These are phyloP conservation scores for Alligator sinensis DNA, from an alignment of 2,113 vertebrate genomes.

Conservation along the genomic window DNA sequence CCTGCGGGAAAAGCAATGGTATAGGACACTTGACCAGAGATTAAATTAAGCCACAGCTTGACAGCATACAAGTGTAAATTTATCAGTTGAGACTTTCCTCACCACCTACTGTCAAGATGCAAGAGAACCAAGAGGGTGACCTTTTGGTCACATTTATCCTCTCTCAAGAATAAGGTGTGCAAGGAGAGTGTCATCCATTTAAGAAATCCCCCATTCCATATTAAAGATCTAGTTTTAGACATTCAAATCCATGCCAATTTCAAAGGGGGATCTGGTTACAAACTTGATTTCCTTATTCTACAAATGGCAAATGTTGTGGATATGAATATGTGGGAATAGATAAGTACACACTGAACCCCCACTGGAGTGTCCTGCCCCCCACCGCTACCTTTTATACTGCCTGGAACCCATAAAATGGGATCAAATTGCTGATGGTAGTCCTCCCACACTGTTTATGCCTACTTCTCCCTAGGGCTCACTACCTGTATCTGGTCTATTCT, in stretches of 20 bases:
- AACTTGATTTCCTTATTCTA: neutral
- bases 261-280: neutral
- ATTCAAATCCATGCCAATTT: neutral
- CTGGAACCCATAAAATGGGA: neutral
- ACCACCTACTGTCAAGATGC: neutral
- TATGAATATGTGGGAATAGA: neutral
- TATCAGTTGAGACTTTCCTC: fast-evolving
- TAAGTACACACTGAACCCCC: neutral
- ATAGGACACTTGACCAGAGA: neutral
- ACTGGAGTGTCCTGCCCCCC: neutral
- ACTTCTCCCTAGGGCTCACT: neutral
- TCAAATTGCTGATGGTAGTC: neutral
- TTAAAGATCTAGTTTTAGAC: neutral
- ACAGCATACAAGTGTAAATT: neutral
- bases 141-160: neutral
- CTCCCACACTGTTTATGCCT: neutral
- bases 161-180: neutral
- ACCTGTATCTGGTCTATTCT: neutral
- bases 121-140: neutral
- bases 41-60: neutral
- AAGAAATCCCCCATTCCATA: neutral
- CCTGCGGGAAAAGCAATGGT: neutral
- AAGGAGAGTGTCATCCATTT: neutral
- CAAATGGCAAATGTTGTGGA: neutral
- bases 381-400: neutral